Evolutionary conservation across 1,140 invertebrate species (phyloP).

Genomic region (Holcopasites calliopsidis): DNA sequence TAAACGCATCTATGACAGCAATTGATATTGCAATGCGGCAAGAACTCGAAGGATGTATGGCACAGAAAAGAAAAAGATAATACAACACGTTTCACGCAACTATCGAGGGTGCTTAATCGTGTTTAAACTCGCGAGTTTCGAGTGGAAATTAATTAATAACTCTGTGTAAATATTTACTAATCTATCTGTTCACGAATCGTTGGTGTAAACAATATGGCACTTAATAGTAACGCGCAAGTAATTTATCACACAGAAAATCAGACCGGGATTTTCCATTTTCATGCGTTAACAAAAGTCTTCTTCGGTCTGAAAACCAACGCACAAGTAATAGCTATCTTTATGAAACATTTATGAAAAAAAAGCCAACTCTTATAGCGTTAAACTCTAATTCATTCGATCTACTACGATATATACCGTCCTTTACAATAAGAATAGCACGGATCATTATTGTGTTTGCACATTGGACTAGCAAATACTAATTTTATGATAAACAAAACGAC

Average conservation of each 20-base stretch:
- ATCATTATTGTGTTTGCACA: conserved; percentile 21
- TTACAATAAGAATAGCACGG: background rate
- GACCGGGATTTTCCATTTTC: background rate
- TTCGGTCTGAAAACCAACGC: background rate
- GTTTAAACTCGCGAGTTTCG: background rate
- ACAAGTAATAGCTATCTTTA: background rate
- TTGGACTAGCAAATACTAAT: conserved; percentile 23
- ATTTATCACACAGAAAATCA: conserved; percentile 33
- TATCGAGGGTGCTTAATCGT: background rate
- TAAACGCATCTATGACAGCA: conserved; percentile 18
- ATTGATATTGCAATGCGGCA: conserved; percentile 51
- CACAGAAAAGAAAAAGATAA: conserved; percentile 41
- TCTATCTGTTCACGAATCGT: background rate
- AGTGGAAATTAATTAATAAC: background rate
- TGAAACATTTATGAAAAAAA: background rate
- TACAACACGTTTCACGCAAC: no score
- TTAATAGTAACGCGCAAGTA: background rate
- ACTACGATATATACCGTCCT: background rate
- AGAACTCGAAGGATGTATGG: conserved; percentile 56
- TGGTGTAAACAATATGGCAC: conserved; percentile 13
- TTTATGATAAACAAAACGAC: background rate
- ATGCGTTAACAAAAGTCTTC: background rate
- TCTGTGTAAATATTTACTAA: background rate
- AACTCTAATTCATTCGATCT: background rate
- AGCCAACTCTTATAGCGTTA: background rate